These are phyloP conservation scores for Chelon auratus DNA, from an alignment of 2,797 vertebrate genomes.

Conservation along the genomic window DNA sequence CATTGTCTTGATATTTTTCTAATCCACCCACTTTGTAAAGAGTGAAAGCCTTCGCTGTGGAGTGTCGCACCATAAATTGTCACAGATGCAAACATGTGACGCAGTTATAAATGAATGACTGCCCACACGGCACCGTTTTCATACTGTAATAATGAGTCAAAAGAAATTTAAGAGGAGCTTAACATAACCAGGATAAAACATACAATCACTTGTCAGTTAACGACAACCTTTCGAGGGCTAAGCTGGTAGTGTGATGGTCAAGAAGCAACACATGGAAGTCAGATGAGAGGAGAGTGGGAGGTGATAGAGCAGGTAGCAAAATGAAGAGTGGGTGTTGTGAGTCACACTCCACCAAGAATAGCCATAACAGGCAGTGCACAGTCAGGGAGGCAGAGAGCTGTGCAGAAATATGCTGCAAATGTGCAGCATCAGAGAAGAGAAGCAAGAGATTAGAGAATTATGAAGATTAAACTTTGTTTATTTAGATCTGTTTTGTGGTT, in stretches of 20 bases:
- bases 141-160: conserved; percentile 17
- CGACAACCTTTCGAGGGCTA: conserved; percentile 6
- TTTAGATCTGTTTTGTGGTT: conserved; percentile 13
- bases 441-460: conserved; percentile 1
- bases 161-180: conserved; percentile 13
- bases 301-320: conserved; percentile 67
- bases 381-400: conserved; percentile 20
- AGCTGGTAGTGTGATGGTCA: conserved; percentile 25
- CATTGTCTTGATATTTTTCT: conserved; percentile 13
- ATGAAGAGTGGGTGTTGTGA: conserved; percentile 67
- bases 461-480: conserved; percentile 12
- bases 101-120: conserved; percentile 6
- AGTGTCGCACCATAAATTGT: conserved; percentile 18
- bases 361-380: conserved; percentile 35
- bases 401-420: conserved; percentile 23
- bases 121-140: conserved; percentile 5
- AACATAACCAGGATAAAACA: conserved; percentile 14
- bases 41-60: conserved; percentile 15
- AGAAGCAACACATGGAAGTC: conserved; percentile 48
- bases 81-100: conserved; percentile 26
- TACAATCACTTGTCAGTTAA: conserved; percentile 15
- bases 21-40: conserved; percentile 32
- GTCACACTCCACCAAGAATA: conserved; percentile 70
- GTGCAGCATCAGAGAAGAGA: conserved; percentile 21
- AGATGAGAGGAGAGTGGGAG: conserved; percentile 61